Base-by-base conservation (phyloP, 2,797 vertebrate genomes). In the Peromyscus aztecus region DNA sequence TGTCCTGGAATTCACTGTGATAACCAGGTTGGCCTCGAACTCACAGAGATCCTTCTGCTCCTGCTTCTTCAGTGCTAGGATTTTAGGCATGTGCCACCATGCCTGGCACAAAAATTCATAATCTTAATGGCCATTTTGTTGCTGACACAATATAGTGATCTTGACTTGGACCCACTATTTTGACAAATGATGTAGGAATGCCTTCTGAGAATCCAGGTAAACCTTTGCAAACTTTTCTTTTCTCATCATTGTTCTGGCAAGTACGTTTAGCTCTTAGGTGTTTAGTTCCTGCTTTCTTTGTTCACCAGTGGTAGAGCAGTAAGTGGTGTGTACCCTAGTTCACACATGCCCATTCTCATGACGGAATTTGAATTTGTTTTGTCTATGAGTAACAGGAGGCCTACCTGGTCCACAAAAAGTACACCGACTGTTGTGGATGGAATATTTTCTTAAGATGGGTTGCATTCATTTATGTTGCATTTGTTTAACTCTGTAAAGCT, bases 311-410 rank as follows among this genome's bases (percentile, higher is more conserved):
- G 43, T 90, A 77, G 40, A n/a, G 21, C 43, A 34, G 43, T 61
- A 29, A 3, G 31, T 57, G 40, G 24, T 34, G 65, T 77, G 21
- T 73, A 0, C 86, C 37, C 12, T 59, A 61, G n/a, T 80, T 87
- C 65, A 29, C 11, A 24, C 46, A 24, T 57, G 40, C 12, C 16
- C 2, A 0, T 61, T 88, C 73, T 75, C 95, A n/a, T 24, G 65
- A 43, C 91, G 90, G 76, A 83, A 65, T 76, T 67, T 65, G 94
- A 92, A 34, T 91, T 90, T 96, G 95, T 96, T 95, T 91, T 90
- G 59, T 85, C 19, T 94, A 7, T 4, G 65, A 52, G 55, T 89
- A 93, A 92, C 86, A 84, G 67, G 82, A 52, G 77, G 8, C 83
- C 75, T 89, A 24, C 52, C 82, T 84, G 46, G 27, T 29, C 14